Base-by-base conservation (phyloP, 2,888 invertebrate species). In the Drosophila mimica region DNA sequence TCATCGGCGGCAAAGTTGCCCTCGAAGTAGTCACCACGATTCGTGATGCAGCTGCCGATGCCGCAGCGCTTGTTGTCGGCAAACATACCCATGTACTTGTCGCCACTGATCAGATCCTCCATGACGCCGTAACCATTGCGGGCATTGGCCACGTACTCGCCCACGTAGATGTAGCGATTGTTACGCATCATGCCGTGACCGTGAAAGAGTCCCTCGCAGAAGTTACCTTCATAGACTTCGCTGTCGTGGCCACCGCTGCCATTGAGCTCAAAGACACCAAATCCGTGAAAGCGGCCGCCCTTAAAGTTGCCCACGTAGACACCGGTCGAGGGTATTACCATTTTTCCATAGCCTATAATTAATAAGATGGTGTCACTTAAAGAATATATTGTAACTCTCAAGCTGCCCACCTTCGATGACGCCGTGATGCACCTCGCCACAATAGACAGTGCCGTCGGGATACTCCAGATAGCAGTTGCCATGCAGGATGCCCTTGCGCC, bases 71-170 rank as follows among this genome's bases (percentile, higher is more conserved):
- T 95, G 91, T 97, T 97, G 75, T 98, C 97, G 70, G 94, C 95
- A 97, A 98, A 98, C 93, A 96, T 96, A 8, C 98, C 98, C 92
- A 98, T 95, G 92, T 98, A 98, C 92, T 98, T 98, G 92, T 98
- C 97, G 3, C 98, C 97, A 84, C 95, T 96, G 33, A 96, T 94
- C 58, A 97, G 96, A 87, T 98, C 96, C 90, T 98, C 97, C 94
- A 97, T 95, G 1, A 98, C 97, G 0, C 98, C 98, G 86, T 98
- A 98, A 0, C 98, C 98, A 81, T 96, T 95, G 81, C 96, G 96
- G 3, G 94, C 94, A 28, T 98, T 97, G 59, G 94, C 94, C 17
- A 94, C 94, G 96, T 98, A 98, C 89, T 98, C 97, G 0, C 98
- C 98, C n/a, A 98, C 96, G 91, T 98, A 98, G 65, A 96, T 96